These are phyloP conservation scores for Liodrosophila aerea DNA, from an alignment of 2,888 invertebrate genomes.

Conservation along the genomic window DNA sequence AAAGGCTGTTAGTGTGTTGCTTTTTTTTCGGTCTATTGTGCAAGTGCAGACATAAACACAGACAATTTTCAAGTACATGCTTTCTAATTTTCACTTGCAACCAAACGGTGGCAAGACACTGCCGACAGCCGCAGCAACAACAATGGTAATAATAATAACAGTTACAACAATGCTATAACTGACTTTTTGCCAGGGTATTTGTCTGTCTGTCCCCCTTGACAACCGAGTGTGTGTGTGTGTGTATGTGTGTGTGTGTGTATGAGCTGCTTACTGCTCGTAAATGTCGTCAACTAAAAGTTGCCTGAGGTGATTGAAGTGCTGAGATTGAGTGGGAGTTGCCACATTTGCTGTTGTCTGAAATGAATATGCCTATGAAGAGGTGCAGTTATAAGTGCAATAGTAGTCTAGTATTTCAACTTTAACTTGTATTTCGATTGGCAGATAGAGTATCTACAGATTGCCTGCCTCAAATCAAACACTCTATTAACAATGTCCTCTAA, in stretches of 20 bases:
- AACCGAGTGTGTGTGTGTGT: constrained; percentile 64
- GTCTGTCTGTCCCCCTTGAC: constrained; percentile 26
- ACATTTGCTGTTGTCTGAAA: constrained; percentile 10
- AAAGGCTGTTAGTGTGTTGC: constrained; percentile 3
- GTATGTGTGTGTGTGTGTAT: constrained; percentile 51
- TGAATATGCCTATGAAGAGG: too few relatives aligned
- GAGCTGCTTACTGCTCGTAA: constrained; percentile 56
- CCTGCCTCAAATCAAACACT: too few relatives aligned
- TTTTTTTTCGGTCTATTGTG: too few relatives aligned
- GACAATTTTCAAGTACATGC: constrained; percentile 76
- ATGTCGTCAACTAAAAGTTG: constrained; percentile 23
- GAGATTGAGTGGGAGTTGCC: constrained; percentile 19
- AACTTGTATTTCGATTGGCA: too few relatives aligned
- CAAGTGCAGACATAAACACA: constrained; percentile 66
- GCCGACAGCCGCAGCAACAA: constrained; percentile 22
- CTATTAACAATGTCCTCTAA: too few relatives aligned
- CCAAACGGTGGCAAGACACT: constrained; percentile 48
- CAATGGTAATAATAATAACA: constrained; percentile 47
- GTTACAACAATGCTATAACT: constrained; percentile 1
- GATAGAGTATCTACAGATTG: too few relatives aligned
- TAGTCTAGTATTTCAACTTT: too few relatives aligned
- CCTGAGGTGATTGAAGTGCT: constrained; percentile 26
- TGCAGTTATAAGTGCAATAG: too few relatives aligned
- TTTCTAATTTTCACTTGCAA: constrained; percentile 74
- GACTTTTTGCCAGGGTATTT: constrained; percentile 17